These are phyloP conservation scores for Drosophila lini DNA, from an alignment of 1,140 invertebrate genomes.

Conservation along the genomic window DNA sequence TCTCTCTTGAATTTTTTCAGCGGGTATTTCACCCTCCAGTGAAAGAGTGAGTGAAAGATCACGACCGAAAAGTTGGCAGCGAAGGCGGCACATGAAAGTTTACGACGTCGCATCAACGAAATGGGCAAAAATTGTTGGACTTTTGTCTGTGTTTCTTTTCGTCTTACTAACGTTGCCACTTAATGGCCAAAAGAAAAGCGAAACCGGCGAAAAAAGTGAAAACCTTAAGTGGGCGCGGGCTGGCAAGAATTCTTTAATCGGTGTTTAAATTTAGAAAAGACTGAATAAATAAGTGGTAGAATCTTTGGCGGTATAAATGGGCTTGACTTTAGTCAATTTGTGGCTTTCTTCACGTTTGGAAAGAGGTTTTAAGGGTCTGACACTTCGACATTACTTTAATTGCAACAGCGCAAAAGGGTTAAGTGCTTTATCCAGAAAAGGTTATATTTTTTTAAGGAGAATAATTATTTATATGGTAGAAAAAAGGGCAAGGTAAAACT, in stretches of 20 bases:
- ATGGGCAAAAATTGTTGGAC: constrained; percentile 67
- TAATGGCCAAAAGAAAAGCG: constrained; percentile 74
- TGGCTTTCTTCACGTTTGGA: neutral
- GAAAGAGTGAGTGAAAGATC: constrained; percentile 72
- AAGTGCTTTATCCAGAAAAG: neutral
- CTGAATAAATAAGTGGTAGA: constrained; percentile 26
- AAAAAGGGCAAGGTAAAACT: neutral
- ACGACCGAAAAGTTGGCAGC: constrained; percentile 77
- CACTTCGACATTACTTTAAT: neutral
- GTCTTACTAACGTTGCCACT: constrained; percentile 25
- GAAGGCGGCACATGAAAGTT: constrained; percentile 79
- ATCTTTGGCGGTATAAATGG: constrained; percentile 9
- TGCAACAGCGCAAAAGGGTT: too few relatives aligned
- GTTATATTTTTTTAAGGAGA: too few relatives aligned
- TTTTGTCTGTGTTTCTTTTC: constrained; percentile 38
- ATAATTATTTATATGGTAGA: too few relatives aligned
- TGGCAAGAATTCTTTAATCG: constrained; percentile 52
- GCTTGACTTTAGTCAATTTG: constrained; percentile 1
- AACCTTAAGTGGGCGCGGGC: constrained; percentile 52
- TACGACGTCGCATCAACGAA: constrained; percentile 60
- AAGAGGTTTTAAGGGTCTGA: constrained; percentile 1
- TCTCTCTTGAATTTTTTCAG: constrained; percentile 10
- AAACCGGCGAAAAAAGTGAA: constrained; percentile 66
- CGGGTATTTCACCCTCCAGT: constrained; percentile 39
- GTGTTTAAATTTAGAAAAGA: constrained; percentile 19